Evolutionary conservation across 1,140 invertebrate genomes (phyloP), one percentile per base, ranked within the genome.

Genomic region (Bombus huntii): DNA sequence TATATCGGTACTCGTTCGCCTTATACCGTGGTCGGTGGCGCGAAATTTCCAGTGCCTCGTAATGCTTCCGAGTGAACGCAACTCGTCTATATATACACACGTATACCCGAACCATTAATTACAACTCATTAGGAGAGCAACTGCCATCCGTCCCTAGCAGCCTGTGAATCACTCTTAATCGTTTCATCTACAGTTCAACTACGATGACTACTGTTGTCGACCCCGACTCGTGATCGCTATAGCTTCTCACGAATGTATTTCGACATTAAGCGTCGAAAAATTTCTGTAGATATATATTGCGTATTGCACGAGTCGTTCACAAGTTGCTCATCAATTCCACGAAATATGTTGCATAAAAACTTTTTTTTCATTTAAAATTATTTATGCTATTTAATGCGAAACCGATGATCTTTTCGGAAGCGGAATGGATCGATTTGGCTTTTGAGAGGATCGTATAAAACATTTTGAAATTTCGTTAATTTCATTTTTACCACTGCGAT

Each of bases 91-190:
- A 37, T 70, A 15, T 80, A 88, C 39, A 77, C 85, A 89, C 85
- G 87, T 92, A 93, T 93, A 93, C 91, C 91, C 93, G 90, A 92
- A 93, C 93, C 94, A 94, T 95, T 95, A 95, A 95, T 95, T 95
- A 94, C 93, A 90, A 93, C 94, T 94, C 94, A 94, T 95, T 95
- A 95, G 93, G 92, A 94, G 81, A 93, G 94, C 93, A 93, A 94
- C 92, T 93, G 92, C 93, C 94, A 94, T 95, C 94, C 94, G 94
- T 94, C 94, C 92, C 90, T 91, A 92, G 91, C 88, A 91, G 90
- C 92, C 90, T 94, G 93, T 95, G 94, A 95, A 95, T 95, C 94
- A 95, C 93, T 94, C 94, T 95, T 95, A 95, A 95, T 95, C 94
- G 93, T 95, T 94, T 94, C 93, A 95, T 94, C 93, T 94, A 90